A percentile compares a stretch with the other conserved stretches of the same genome.
These are phyloP conservation scores for Genyomyrus donnyi DNA, from an alignment of 2,113 vertebrate genomes.

Conservation along the genomic window DNA sequence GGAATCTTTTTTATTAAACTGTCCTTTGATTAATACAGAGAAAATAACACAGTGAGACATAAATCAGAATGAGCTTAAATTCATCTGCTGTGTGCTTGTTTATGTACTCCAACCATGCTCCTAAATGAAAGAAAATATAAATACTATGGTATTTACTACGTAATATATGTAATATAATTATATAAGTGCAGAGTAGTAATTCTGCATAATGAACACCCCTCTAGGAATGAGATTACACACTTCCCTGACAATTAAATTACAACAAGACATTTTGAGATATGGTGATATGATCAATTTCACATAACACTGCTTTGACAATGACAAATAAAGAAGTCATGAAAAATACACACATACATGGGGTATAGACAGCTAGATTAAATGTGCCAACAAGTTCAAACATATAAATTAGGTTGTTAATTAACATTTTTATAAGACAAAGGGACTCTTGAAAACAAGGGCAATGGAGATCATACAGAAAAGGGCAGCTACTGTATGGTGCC, in stretches of 20 bases:
- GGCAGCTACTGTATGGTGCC: not conserved
- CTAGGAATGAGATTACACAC: not conserved
- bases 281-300: not conserved
- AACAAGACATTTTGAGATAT: not conserved
- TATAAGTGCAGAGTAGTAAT: not conserved
- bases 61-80: not conserved
- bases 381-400: not conserved
- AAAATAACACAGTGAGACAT: not conserved
- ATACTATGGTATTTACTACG: not conserved
- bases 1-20: not conserved
- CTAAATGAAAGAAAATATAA: not conserved
- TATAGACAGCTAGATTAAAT: not conserved
- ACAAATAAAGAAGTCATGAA: not conserved
- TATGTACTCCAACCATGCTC: not conserved
- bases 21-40: not conserved
- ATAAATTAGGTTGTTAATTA: not conserved
- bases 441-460: not conserved
- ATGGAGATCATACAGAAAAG: not conserved
- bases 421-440: not conserved
- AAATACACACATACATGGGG: not conserved
- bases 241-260: not conserved
- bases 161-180: not conserved
- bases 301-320: not conserved
- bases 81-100: not conserved
- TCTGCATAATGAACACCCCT: not conserved